These are phyloP conservation scores for Turdus rufiventris DNA, from an alignment of 2,113 vertebrate genomes.

Conservation along the genomic window DNA sequence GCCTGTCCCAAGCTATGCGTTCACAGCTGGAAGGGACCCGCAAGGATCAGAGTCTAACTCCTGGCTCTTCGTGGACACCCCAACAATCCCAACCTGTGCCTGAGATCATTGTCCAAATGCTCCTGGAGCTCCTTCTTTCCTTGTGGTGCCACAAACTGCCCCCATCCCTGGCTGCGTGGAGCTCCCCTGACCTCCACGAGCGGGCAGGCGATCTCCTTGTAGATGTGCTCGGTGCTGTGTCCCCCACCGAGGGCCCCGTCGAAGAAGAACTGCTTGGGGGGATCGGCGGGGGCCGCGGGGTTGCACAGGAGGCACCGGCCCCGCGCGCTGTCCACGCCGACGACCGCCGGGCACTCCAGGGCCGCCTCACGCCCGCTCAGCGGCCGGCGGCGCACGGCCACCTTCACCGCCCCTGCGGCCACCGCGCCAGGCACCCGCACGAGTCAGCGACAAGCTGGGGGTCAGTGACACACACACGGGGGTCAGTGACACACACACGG, in stretches of 20 bases:
- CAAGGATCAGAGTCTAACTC: not conserved
- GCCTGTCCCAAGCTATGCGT: rapidly evolving
- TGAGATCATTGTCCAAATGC: too few relatives aligned
- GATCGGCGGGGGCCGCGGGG: constrained; percentile 64
- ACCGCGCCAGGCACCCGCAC: too few relatives aligned
- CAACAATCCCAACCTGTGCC: not conserved
- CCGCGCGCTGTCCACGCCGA: constrained; percentile 69
- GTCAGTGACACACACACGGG: not conserved
- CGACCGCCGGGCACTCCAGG: constrained; percentile 71
- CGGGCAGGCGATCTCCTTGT: constrained; percentile 84
- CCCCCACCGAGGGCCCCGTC: constrained; percentile 80
- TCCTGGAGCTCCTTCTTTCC: not conserved
- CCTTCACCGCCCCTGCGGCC: constrained; percentile 74
- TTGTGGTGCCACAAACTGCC: not conserved
- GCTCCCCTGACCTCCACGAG: constrained; percentile 81
- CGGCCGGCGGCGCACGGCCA: constrained; percentile 81
- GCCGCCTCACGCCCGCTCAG: constrained; percentile 77
- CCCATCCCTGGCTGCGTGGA: too few relatives aligned
- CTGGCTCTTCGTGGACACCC: not conserved
- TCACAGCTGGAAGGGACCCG: not conserved
- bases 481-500: too few relatives aligned
- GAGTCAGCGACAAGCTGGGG: not conserved
- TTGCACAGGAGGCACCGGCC: constrained; percentile 84
- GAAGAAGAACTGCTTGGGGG: constrained; percentile 88
- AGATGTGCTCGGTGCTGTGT: constrained; percentile 85